A percentile compares a stretch with the other conserved stretches of the same genome.
phyloP scores from a whole-genome alignment of 2,888 invertebrate species.

The Zootermopsis nevadensis region DNA sequence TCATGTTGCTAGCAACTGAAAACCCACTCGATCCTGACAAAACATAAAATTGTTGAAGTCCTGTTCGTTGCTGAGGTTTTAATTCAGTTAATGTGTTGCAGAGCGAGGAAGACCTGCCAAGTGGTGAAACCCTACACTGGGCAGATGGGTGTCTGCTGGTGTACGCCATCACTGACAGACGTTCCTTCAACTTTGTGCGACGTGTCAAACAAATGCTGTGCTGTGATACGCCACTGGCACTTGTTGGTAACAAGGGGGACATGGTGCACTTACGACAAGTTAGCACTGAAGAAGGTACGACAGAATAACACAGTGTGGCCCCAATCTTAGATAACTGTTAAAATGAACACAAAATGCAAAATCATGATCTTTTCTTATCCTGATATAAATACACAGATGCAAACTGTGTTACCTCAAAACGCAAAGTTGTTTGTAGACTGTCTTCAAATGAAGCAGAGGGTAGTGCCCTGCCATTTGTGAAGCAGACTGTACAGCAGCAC shows the following conservation, averaged over 20 bases:
- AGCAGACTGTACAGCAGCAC: too few relatives aligned
- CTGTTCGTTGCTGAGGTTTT: not conserved
- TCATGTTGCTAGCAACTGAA: not conserved
- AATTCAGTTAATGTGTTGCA: conserved; percentile 60
- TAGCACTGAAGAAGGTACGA: conserved; percentile 81
- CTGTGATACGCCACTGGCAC: conserved; percentile 78
- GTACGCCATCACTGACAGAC: conserved; percentile 89
- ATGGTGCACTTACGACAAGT: conserved; percentile 92
- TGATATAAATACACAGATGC: too few relatives aligned
- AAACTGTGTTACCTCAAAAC: too few relatives aligned
- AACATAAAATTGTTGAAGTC: not conserved
- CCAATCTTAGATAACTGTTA: too few relatives aligned
- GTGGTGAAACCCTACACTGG: conserved; percentile 83
- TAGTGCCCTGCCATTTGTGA: too few relatives aligned
- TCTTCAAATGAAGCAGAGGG: too few relatives aligned
- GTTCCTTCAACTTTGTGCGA: conserved; percentile 85
- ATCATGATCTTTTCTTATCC: too few relatives aligned
- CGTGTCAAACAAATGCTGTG: conserved; percentile 73
- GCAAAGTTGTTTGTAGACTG: too few relatives aligned
- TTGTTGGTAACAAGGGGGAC: conserved; percentile 92
- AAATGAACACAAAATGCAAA: too few relatives aligned
- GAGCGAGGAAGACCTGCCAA: conserved; percentile 79
- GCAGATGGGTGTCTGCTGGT: conserved; percentile 90
- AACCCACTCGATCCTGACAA: not conserved
- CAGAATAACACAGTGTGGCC: too few relatives aligned